These are phyloP conservation scores for Pseudochirops cupreus DNA, from an alignment of 2,797 vertebrate species.

Conservation along the genomic window DNA sequence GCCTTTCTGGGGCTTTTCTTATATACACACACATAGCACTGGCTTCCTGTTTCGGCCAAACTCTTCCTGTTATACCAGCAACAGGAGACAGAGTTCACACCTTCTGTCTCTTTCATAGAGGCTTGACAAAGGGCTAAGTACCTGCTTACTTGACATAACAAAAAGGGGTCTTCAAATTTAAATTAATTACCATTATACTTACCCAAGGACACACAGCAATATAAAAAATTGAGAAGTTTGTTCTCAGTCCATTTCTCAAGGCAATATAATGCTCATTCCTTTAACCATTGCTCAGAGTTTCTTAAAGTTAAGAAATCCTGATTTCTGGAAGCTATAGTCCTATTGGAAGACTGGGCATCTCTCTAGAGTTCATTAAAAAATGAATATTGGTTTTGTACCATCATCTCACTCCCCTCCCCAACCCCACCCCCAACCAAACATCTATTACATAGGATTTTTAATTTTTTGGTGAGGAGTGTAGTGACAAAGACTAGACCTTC, in stretches of 20 bases:
- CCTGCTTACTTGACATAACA: no score
- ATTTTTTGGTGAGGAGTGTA: neutral
- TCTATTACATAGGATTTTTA: neutral
- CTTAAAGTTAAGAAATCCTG: conserved; percentile 26
- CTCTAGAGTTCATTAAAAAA: conserved; percentile 40
- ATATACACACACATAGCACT: no score
- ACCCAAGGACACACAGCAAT: neutral
- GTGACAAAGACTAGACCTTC: neutral
- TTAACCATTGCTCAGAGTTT: conserved; percentile 38
- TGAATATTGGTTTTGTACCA: neutral
- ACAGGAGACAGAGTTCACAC: no score
- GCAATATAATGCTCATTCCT: conserved; percentile 8
- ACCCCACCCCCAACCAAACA: neutral
- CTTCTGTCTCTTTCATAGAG: no score
- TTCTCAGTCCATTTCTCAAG: conserved; percentile 32
- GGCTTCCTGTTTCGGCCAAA: no score
- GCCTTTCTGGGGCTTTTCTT: no score
- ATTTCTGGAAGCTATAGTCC: neutral
- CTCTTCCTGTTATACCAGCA: no score
- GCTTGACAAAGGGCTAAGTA: no score
- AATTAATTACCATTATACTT: neutral
- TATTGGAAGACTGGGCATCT: neutral
- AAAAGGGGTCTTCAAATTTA: no score
- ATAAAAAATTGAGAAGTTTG: conserved; percentile 45
- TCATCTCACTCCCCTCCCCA: neutral